Conservation (phyloP, 2,113 vertebrate species). For the Typhlomys cinereus region DNA sequence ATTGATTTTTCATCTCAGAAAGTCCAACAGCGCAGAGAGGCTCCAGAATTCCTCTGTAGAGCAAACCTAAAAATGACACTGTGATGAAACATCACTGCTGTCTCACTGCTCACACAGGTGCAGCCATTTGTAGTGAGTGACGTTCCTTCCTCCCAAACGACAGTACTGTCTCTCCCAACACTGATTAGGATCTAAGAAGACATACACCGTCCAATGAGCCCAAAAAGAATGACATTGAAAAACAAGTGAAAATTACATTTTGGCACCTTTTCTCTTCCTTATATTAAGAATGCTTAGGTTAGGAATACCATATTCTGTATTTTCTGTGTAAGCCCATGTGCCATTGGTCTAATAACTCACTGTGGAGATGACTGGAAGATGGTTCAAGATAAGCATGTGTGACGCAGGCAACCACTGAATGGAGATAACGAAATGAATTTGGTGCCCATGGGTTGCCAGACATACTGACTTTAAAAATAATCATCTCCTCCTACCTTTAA, state of each 20-base stretch:
- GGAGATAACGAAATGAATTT: fast-evolving
- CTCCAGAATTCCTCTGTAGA: background rate
- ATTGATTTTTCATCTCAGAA: background rate
- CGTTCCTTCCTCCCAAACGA: background rate
- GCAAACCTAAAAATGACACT: background rate
- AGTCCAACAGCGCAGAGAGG: background rate
- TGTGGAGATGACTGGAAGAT: background rate
- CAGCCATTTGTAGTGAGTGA: background rate
- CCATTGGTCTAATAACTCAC: background rate
- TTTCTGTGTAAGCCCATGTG: background rate
- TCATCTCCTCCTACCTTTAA: background rate
- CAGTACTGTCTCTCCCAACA: background rate
- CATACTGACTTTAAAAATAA: background rate
- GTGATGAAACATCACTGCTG: background rate
- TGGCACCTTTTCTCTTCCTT: background rate
- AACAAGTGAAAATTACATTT: background rate
- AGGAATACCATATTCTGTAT: background rate
- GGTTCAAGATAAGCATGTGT: background rate
- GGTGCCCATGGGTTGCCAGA: background rate
- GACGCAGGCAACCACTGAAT: background rate
- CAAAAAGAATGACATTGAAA: background rate
- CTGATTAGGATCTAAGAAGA: background rate
- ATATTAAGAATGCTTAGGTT: background rate
- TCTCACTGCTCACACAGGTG: too few relatives aligned
- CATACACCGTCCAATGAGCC: fast-evolving